A percentile compares a stretch with the other conserved stretches of the same genome.
Conservation (phyloP, 2,113 vertebrate genomes). For the Morone saxatilis region DNA sequence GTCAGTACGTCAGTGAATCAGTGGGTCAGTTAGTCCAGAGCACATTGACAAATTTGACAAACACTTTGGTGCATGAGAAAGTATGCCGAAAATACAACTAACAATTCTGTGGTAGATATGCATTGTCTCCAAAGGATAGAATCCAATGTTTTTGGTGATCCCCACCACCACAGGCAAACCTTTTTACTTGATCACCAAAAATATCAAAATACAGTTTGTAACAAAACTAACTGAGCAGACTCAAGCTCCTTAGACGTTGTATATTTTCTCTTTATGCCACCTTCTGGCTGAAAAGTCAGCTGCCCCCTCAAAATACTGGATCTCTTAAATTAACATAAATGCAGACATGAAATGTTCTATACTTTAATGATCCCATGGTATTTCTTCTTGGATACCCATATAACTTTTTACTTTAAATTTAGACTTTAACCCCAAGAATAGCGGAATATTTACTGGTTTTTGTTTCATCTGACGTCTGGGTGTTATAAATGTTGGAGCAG, state of each 20-base stretch:
- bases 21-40: not conserved
- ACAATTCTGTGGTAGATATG: not conserved
- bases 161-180: no score
- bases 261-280: not conserved
- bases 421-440: no score
- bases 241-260: not conserved
- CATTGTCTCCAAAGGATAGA: not conserved
- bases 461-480: no score
- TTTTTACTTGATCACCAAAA: not conserved
- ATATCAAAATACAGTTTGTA: not conserved
- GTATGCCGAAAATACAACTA: not conserved
- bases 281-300: not conserved
- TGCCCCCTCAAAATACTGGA: not conserved
- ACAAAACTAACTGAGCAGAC: not conserved
- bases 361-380: no score
- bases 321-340: not conserved
- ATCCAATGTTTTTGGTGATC: not conserved
- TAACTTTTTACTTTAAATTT: no score
- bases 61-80: not conserved
- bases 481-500: no score
- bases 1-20: not conserved
- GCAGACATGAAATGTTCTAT: not conserved
- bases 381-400: no score
- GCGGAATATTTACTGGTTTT: no score
- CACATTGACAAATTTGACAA: not conserved